These are phyloP conservation scores for Aspidiotus rigidus DNA, from an alignment of 2,888 invertebrate genomes.

Conservation along the genomic window DNA sequence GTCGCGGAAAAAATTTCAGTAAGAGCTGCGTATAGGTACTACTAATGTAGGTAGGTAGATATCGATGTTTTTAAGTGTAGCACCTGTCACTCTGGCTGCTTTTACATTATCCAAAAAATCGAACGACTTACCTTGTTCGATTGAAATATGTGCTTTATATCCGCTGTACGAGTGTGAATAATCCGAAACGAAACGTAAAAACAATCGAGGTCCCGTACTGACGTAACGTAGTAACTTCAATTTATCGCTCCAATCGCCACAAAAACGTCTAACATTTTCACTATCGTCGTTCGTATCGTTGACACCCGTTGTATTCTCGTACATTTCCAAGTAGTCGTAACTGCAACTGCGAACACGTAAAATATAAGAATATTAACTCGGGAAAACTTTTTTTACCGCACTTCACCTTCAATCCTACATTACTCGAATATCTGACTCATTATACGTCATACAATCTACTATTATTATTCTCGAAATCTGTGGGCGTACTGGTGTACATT, in stretches of 20 bases:
- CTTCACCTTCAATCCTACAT: too few relatives aligned
- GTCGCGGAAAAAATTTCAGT: too few relatives aligned
- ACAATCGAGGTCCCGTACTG: slow-evolving; percentile 52
- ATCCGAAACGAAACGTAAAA: slow-evolving; percentile 64
- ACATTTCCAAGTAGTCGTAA: slow-evolving; percentile 66
- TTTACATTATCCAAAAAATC: not conserved
- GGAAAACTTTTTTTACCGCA: too few relatives aligned
- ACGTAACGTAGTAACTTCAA: slow-evolving; percentile 62
- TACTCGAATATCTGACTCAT: too few relatives aligned
- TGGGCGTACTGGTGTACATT: too few relatives aligned
- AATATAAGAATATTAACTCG: not conserved
- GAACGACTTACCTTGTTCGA: slow-evolving; percentile 59
- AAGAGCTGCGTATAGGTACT: too few relatives aligned
- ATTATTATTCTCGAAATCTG: too few relatives aligned
- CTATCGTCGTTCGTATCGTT: slow-evolving; percentile 14
- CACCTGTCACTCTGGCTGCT: too few relatives aligned
- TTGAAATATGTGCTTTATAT: slow-evolving; percentile 60
- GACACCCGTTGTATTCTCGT: slow-evolving; percentile 43
- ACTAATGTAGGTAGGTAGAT: too few relatives aligned
- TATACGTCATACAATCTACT: too few relatives aligned
- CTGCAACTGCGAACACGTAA: slow-evolving; percentile 53
- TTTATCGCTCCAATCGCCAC: slow-evolving; percentile 72
- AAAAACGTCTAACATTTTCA: slow-evolving; percentile 43
- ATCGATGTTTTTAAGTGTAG: too few relatives aligned
- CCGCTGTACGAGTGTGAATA: slow-evolving; percentile 68